Evolutionary conservation across 2,113 vertebrate genomes (phyloP), one percentile per base, ranked within the genome.

Genomic region (Panthera tigris): DNA sequence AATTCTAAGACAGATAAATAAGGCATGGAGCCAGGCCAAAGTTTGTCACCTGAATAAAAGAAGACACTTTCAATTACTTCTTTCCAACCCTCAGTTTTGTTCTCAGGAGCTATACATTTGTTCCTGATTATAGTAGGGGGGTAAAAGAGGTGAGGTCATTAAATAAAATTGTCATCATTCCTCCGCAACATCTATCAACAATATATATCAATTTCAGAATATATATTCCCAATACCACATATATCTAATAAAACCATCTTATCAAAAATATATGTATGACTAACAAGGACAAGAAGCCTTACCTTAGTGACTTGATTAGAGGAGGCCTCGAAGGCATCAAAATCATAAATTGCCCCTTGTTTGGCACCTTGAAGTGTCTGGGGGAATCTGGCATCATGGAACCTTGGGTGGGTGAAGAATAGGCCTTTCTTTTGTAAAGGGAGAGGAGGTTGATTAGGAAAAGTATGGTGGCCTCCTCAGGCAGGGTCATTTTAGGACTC

Each of bases 1-100:
- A 92, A 81, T 86, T 86, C 57, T 61, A 85, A 92, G n/a, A 68
- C 27, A 93, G 33, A 89, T 16, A 97, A 89, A 74, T 90, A 90
- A 81, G 23, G 48, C 66, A 45, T 33, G 39, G 80, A 31, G 36
- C n/a, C 7, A 1, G 31, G 66, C n/a, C 85, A 86, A 48, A 80
- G 31, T 71, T 45, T 86, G 50, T 69, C 66, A 82, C 57, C 48
- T 86, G 29, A 48, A 93, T 90, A 57, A 69, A 81, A 55, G 92
- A 89, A 93, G 41, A 78, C 14, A 78, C 45, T 88, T 89, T 92
- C 65, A 36, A 36, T 19, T 15, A 61, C 13, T 81, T 85, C 55
- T 89, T 52, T 80, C 39, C 7, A 78, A 66, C 27, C 76, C 11
- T 48, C 31, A 36, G 31, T 31, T 83, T 88, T 80, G 21, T 73